Evolutionary conservation across 1,140 invertebrate species (phyloP), one percentile per base, ranked within the genome.

Genomic region (Polyergus mexicanus): DNA sequence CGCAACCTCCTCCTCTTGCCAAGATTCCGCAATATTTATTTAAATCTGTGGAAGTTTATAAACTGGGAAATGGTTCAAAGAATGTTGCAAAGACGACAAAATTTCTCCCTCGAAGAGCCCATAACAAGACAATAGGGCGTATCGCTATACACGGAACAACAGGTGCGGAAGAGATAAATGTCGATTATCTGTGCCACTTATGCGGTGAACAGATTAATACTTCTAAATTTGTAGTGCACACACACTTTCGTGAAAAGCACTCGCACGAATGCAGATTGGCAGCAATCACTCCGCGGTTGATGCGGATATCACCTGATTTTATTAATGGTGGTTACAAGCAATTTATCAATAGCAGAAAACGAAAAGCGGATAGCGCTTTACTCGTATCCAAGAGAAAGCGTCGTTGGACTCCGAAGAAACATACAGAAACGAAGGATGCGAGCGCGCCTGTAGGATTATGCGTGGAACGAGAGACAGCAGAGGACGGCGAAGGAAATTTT

Each of bases 401-500:
- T 66, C 88, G 93, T 3, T 92, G 90, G 91, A 92, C 87, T 0
- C 84, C 90, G 0, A 93, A 91, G 32, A 93, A 94, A 44, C 71
- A 92, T 2, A 11, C 51, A 3, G 93, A 93, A 2, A 66, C 58
- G 38, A 85, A 86, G 32, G 63, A 32, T 7, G n/a, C 35, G 0
- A 60, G 28, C 13, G 81, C 75, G 44, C n/a, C 87, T 0, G 5
- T 87, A 1, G 94, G 94, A 0, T 76, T 94, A 16, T 94, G 88
- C 25, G 90, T 95, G 6, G 89, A 86, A n/a, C 91, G 91, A 5
- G 93, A 94, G 25, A 90, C 92, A 0, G 84, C 92, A 0, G 86
- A 93, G 10, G 92, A 94, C 19, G 89, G 88, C 3, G 94, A 95
- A 19, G 95, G 95, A 4, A 94, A 93, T 11, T 95, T 95, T 75